These are phyloP conservation scores for Hypotaenidia philippensis DNA, from an alignment of 2,797 vertebrate species.

Conservation along the genomic window DNA sequence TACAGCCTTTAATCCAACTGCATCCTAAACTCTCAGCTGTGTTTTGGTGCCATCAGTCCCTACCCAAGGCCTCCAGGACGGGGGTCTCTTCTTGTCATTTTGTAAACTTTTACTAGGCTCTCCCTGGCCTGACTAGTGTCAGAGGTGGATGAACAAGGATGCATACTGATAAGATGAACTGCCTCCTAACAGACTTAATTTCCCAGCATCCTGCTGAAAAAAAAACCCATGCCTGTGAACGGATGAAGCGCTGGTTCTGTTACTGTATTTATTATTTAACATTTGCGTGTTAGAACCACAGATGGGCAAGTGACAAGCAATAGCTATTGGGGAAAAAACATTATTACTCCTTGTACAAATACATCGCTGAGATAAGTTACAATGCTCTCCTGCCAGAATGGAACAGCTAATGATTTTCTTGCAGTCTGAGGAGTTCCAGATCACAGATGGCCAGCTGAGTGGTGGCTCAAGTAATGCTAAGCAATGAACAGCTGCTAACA, in stretches of 20 bases:
- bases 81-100: background rate
- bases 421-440: constrained; percentile 54
- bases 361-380: constrained; percentile 33
- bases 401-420: constrained; percentile 48
- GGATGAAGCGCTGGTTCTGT: background rate
- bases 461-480: constrained; percentile 53
- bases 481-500: constrained; percentile 68
- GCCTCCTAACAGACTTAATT: background rate
- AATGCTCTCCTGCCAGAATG: constrained; percentile 48
- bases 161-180: background rate
- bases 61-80: background rate
- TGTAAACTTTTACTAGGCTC: background rate
- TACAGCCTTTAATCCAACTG: background rate
- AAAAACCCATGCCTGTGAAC: background rate
- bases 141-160: background rate
- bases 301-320: constrained; percentile 46
- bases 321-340: constrained; percentile 43
- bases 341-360: constrained; percentile 53
- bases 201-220: background rate
- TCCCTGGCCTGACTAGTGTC: background rate
- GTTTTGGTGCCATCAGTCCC: background rate
- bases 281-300: constrained; percentile 29
- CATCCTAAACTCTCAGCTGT: background rate
- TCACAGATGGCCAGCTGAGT: constrained; percentile 57
- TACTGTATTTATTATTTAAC: constrained; percentile 45